These are phyloP conservation scores for Bungarus multicinctus DNA, from an alignment of 2,113 vertebrate species.

Conservation along the genomic window DNA sequence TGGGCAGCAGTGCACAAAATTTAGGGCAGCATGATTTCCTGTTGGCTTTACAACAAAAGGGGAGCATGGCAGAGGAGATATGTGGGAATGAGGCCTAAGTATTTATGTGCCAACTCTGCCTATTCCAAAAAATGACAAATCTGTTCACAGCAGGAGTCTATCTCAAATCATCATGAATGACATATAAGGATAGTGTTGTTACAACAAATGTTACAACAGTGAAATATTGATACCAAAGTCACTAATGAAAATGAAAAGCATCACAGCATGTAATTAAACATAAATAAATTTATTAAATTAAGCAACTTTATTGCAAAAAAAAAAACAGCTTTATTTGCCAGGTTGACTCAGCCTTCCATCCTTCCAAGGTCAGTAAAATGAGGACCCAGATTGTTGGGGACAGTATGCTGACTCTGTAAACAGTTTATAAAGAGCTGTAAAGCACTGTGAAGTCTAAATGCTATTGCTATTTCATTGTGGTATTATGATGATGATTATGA, in stretches of 20 bases:
- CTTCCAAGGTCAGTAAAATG: too few relatives aligned
- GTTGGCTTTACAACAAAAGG: not conserved
- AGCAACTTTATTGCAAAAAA: not conserved
- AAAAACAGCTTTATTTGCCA: not conserved
- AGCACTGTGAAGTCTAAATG: too few relatives aligned
- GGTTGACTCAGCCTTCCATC: too few relatives aligned
- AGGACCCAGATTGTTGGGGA: too few relatives aligned
- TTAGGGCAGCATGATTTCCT: not conserved
- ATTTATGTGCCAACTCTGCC: not conserved
- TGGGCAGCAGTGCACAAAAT: not conserved
- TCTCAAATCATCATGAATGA: not conserved
- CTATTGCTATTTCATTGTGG: not conserved
- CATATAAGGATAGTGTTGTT: not conserved
- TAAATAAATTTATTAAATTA: not conserved
- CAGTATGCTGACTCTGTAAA: too few relatives aligned
- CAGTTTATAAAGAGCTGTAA: too few relatives aligned
- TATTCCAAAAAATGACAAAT: not conserved
- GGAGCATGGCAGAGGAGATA: not conserved
- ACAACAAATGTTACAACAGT: not conserved
- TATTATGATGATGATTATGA: not conserved
- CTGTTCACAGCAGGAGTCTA: not conserved
- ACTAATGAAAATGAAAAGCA: not conserved
- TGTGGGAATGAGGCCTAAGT: not conserved
- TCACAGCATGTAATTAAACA: not conserved
- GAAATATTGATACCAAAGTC: not conserved